Base-by-base conservation (phyloP, 2,888 invertebrate species). In the Apantesis nais region DNA sequence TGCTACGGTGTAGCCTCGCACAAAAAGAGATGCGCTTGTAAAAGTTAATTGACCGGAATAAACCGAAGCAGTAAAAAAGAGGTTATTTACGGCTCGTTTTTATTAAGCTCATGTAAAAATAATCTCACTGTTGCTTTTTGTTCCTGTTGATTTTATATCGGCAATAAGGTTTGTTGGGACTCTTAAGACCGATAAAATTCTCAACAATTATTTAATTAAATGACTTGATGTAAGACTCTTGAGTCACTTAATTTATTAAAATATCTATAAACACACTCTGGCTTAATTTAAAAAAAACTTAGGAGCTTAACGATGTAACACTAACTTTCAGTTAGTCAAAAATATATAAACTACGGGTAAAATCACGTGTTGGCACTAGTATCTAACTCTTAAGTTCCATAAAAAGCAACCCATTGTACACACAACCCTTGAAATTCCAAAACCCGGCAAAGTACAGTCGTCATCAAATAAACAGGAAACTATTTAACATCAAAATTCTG, bases 41-140 rank as follows among this genome's bases (percentile, higher is more conserved):
- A 83, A 86, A 84, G 76, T 84, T 86, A 86, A 86, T 85, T 86
- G 86, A 80, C 79, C 76, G 83, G 84, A 86, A 84, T 81, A 82
- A 75, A 82, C 77, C 77, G 78, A 68, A 70, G 71, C 74, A 76
- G 66, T 73, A 81, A 80, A 83, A 78, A 66, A 52, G 78, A 76
- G 74, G 75, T 74, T 74, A 81, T 80, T 82, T 82, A 81, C 71
- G 72, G 65, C 72, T 73, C 70, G 83, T 76, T 80, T 80, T 82
- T 82, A 77, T 82, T 78, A 74, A 76, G 78, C 72, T 78, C 76
- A 66, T 72, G 74, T 78, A 67, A 70, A 75, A 82, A 62, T 66
- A 39, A 65, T 29, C 58, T 19, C 65, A 61, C 34, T 44, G n/a
- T 64, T 44, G 25, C 60, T 64, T 55, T 64, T 22, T 19, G 16